Conservation (phyloP, 2,113 vertebrate species). For the Rhynchopsitta pachyrhyncha region DNA sequence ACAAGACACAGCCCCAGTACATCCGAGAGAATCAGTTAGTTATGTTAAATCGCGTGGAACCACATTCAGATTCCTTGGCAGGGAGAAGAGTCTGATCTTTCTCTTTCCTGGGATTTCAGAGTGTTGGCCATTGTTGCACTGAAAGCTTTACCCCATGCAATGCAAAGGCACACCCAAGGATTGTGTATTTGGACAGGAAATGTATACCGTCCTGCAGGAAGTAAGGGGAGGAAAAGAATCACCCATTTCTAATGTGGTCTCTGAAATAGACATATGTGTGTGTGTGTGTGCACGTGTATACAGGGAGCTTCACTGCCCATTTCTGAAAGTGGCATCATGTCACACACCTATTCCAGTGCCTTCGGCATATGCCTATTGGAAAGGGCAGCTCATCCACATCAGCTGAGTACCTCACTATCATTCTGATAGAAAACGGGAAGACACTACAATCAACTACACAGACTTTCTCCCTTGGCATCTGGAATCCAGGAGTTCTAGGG, state of each 20-base stretch:
- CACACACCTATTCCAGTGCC: not conserved
- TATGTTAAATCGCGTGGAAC: conserved; percentile 19
- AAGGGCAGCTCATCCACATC: not conserved
- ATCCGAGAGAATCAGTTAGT: not conserved
- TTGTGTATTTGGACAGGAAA: not conserved
- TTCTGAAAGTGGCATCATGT: not conserved
- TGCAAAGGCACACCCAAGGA: not conserved
- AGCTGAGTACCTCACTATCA: not conserved
- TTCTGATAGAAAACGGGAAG: conserved; percentile 2
- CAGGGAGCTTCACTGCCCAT: conserved; percentile 3
- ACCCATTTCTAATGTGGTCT: conserved; percentile 4
- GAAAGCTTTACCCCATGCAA: not conserved
- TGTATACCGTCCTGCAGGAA: not conserved
- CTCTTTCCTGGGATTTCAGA: not conserved
- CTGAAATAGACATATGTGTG: not conserved
- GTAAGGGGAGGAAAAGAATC: not conserved
- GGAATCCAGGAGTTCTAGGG: conserved; percentile 48
- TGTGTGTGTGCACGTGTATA: too few species aligned
- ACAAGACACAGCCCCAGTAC: not conserved
- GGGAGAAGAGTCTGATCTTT: not conserved
- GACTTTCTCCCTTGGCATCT: conserved; percentile 31
- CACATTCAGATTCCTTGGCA: not conserved
- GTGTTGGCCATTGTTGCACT: not conserved
- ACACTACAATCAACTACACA: conserved; percentile 9
- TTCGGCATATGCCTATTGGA: not conserved